Base-by-base conservation (phyloP, 2,113 vertebrate genomes). In the Halichoerus grypus region DNA sequence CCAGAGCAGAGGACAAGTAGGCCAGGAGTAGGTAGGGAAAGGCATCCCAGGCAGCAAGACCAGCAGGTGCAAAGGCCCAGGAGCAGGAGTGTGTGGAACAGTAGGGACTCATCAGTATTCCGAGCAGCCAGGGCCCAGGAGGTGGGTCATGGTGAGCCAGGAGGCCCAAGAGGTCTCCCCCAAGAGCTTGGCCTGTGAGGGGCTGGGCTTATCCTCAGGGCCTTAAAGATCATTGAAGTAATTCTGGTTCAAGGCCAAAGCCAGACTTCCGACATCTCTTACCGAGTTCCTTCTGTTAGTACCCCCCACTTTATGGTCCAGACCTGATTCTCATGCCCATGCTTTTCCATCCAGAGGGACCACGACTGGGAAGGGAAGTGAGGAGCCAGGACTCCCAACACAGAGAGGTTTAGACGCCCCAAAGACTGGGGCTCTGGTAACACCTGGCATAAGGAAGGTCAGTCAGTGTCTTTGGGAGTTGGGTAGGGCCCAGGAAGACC, bases 151-250 rank as follows among this genome's bases (percentile, higher is more conserved):
- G 39, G 57, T 39, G 39, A 71, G 31, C 5, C 16, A 3, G 1
- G 42, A 49, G n/a, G 76, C 22, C 28, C 53, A 36, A 15, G 59
- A 61, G 10, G 4, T 49, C 10, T 24, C 36, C 42, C 46, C 13
- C 0, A 2, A 57, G 8, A 51, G 57, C 39, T 5, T 65, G 53
- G 4, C 28, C 65, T 72, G 8, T 0, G 0, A 55, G 31, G 67
- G 36, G 13, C 53, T 39, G 63, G 28, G n/a, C 46, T 79, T 81
- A 39, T 51, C 63, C 19, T 22, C 57, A 1, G 49, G 77, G 74
- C 46, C 46, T 39, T 55, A 22, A 21, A 16, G 71, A 5, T 49
- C 39, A 11, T 9, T 51, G 59, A 87, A 91, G 31, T 49, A 53
- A 21, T 55, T 61, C 63, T 36, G n/a, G 28, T 79, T 96, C 46